Percentiles rank a stretch among this genome's conserved stretches.
Evolutionary conservation across 2,888 invertebrate genomes (phyloP).

Genomic region (Meghimatium bilineatum): DNA sequence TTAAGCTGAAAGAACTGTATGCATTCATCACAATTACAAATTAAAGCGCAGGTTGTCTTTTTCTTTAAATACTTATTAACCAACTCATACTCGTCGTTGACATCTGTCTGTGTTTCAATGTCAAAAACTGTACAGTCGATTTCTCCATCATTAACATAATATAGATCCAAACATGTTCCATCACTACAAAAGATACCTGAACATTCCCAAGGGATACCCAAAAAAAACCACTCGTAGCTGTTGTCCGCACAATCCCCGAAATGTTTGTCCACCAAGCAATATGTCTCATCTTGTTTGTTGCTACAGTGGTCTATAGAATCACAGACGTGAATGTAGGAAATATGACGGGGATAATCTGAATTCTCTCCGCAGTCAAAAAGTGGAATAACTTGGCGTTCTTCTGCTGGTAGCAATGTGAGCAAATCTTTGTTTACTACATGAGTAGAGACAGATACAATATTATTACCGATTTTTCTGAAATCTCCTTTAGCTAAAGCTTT

Average conservation of each 20-base stretch:
- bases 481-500: neutral
- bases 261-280: neutral
- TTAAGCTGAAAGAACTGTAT: neutral
- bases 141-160: neutral
- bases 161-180: neutral
- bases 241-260: too few species aligned
- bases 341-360: neutral
- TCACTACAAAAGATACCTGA: neutral
- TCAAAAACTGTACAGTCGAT: neutral
- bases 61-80: too few species aligned
- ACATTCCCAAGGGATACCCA: neutral
- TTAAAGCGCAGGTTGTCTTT: neutral
- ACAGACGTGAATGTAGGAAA: neutral
- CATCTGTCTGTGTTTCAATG: neutral
- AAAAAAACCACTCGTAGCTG: too few species aligned
- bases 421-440: too few species aligned
- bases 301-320: neutral
- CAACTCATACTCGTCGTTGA: neutral
- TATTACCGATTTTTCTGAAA: neutral
- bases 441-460: neutral
- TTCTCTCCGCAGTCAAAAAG: neutral
- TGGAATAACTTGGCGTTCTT: too few species aligned
- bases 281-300: neutral
- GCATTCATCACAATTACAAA: conserved; percentile 6
- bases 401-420: too few species aligned